Evolutionary conservation across 2,113 vertebrate genomes (phyloP).

Genomic region (Miniopterus natalensis): DNA sequence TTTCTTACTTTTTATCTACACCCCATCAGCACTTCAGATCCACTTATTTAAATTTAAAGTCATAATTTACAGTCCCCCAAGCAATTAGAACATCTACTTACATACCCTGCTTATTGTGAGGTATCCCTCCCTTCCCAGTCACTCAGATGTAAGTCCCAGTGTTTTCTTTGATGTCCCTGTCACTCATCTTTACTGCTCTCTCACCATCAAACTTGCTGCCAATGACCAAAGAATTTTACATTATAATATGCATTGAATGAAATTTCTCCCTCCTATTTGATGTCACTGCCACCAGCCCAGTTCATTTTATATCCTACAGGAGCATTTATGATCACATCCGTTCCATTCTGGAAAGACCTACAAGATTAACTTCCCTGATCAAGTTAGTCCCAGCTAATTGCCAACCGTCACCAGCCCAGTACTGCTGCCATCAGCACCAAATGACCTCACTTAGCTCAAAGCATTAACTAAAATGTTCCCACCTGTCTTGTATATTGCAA

Average conservation of each 20-base stretch:
- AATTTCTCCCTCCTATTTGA: not conserved
- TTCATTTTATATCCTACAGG: not conserved
- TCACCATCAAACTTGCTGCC: not conserved
- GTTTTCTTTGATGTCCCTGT: not conserved
- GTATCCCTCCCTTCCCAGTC: not conserved
- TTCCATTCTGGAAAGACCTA: not conserved
- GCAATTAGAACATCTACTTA: not conserved
- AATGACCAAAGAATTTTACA: not conserved
- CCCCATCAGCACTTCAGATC: not conserved
- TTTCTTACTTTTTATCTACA: not conserved
- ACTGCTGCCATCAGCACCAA: not conserved
- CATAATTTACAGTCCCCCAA: not conserved
- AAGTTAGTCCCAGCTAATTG: not conserved
- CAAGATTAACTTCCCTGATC: not conserved
- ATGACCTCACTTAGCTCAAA: not conserved
- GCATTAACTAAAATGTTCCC: not conserved
- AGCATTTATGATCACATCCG: not conserved
- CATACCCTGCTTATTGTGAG: not conserved
- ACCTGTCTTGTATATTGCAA: not conserved
- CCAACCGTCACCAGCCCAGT: accelerated
- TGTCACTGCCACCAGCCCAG: too few relatives aligned
- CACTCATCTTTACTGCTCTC: not conserved
- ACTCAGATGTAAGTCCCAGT: not conserved
- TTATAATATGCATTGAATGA: too few relatives aligned
- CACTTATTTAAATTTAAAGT: not conserved